phyloP scores from a whole-genome alignment of 2,888 invertebrate genomes.

The Eupeodes luniger region DNA sequence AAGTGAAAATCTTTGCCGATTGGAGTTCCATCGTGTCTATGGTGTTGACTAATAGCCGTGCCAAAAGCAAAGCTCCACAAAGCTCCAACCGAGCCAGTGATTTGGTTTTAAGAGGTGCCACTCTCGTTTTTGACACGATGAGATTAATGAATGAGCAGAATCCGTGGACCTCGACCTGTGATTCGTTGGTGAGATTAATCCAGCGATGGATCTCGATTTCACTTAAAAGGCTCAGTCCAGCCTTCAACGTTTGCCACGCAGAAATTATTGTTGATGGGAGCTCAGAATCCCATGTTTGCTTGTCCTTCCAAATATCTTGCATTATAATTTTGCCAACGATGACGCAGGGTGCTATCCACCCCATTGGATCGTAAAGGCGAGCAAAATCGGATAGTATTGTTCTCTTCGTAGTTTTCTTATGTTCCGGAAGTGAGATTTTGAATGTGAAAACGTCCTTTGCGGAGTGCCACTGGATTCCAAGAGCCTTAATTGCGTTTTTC shows the following conservation, averaged over 20 bases:
- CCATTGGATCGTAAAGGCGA: too few species aligned
- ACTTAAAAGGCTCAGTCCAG: too few species aligned
- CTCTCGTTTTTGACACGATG: neutral
- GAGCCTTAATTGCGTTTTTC: neutral
- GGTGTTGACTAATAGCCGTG: neutral
- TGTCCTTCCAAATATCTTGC: neutral
- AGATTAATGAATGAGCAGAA: neutral
- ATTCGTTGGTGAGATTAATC: neutral
- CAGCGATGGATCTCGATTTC: neutral
- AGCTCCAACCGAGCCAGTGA: too few species aligned
- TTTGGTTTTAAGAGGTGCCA: too few species aligned
- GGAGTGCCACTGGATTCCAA: neutral
- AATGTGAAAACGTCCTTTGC: neutral
- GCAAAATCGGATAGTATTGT: too few species aligned
- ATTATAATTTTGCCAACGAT: neutral
- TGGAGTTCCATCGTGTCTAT: too few species aligned
- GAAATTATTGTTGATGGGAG: neutral
- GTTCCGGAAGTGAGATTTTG: neutral
- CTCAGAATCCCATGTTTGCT: slow-evolving; percentile 21
- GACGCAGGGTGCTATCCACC: too few species aligned
- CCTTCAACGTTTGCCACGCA: too few species aligned
- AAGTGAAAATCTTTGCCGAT: too few species aligned
- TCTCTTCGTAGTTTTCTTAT: slow-evolving; percentile 9
- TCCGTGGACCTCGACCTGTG: too few species aligned
- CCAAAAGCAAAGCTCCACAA: neutral